Conservation (phyloP, 2,797 vertebrate genomes). For the Garrulus glandarius region DNA sequence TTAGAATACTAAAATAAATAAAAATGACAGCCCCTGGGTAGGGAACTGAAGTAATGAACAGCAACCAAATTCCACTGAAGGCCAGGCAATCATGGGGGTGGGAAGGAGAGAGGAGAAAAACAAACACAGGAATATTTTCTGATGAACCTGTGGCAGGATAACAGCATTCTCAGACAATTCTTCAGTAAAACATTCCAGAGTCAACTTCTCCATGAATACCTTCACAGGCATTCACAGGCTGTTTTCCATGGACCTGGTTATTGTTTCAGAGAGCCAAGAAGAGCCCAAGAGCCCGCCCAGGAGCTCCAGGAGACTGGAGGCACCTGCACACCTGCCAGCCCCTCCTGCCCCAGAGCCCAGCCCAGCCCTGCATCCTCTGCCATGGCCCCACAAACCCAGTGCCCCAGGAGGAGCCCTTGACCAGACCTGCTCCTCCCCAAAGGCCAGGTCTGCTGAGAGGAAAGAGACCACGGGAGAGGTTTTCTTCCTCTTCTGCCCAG, state of each 20-base stretch:
- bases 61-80: not conserved
- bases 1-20: slow-evolving; percentile 13
- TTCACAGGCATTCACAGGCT: not conserved
- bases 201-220: not conserved
- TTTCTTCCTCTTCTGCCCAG: not conserved
- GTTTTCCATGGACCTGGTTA: accelerated
- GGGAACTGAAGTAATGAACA: not conserved
- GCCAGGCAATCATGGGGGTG: not conserved
- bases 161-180: not conserved
- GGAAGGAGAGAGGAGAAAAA: not conserved
- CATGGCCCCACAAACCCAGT: not conserved
- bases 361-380: not conserved
- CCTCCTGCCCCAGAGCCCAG: too few relatives aligned
- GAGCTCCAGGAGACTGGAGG: not conserved
- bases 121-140: not conserved
- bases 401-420: not conserved
- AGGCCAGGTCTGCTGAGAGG: not conserved
- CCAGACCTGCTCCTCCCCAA: not conserved
- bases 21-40: not conserved
- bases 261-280: not conserved
- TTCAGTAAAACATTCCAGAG: not conserved
- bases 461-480: not conserved
- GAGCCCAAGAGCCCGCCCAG: not conserved
- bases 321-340: too few relatives aligned
- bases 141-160: not conserved